A percentile compares a stretch with the other conserved stretches of the same genome.
Evolutionary conservation across 2,113 vertebrate species (phyloP).

Genomic region (Platycercus adscitus): DNA sequence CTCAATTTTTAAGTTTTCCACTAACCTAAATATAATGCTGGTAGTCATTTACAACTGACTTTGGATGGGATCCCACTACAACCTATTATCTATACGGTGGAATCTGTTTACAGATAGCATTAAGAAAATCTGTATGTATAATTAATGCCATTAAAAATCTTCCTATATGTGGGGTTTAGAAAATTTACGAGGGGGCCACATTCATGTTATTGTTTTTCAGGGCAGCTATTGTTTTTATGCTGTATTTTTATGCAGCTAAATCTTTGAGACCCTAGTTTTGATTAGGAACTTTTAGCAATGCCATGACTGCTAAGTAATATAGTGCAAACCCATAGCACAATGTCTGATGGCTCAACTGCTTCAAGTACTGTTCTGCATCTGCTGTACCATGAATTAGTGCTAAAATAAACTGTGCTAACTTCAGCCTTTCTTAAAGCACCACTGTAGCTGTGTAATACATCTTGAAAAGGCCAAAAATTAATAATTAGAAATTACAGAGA

Average conservation of each 20-base stretch:
- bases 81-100: neutral
- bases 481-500: neutral
- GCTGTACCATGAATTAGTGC: neutral
- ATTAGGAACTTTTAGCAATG: neutral
- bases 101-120: neutral
- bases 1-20: neutral
- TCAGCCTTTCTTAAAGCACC: neutral
- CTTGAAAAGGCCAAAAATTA: neutral
- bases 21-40: neutral
- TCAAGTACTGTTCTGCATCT: neutral
- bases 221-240: neutral
- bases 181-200: neutral
- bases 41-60: neutral
- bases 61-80: neutral
- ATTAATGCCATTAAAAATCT: neutral
- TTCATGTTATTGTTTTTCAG: neutral
- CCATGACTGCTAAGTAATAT: neutral
- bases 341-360: neutral
- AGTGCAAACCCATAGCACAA: neutral
- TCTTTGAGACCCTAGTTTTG: neutral
- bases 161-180: neutral
- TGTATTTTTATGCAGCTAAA: neutral
- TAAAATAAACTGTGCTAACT: neutral
- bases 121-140: neutral
- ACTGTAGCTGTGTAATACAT: neutral